A percentile compares a stretch with the other conserved stretches of the same genome.
These are phyloP conservation scores for Cebus imitator DNA, from an alignment of 2,113 vertebrate species.

Conservation along the genomic window DNA sequence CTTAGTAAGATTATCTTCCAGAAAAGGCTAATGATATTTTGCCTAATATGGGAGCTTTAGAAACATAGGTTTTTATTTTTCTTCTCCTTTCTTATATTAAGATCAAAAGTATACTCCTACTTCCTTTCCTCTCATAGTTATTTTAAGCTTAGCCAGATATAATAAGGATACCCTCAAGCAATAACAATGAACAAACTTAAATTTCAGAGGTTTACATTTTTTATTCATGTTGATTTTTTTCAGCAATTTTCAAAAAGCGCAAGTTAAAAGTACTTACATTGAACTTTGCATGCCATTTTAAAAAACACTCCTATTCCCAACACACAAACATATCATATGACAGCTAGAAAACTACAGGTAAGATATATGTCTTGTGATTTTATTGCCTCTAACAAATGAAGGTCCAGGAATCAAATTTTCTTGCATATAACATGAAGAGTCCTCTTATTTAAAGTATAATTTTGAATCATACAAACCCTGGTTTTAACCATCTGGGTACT, in stretches of 20 bases:
- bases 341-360: not conserved
- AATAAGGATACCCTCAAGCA: constrained; percentile 69
- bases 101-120: constrained; percentile 67
- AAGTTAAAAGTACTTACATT: constrained; percentile 49
- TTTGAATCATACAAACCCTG: constrained; percentile 48
- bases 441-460: constrained; percentile 28
- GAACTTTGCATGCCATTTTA: constrained; percentile 56
- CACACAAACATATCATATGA: not conserved
- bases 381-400: constrained; percentile 22
- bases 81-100: constrained; percentile 31
- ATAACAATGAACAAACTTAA: constrained; percentile 74
- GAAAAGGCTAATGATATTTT: constrained; percentile 60
- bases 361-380: not conserved
- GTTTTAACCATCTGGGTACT: constrained; percentile 53
- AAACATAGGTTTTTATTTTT: constrained; percentile 12
- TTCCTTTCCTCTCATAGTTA: constrained; percentile 65
- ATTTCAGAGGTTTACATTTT: constrained; percentile 74
- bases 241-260: constrained; percentile 60
- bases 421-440: not conserved
- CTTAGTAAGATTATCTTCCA: constrained; percentile 61
- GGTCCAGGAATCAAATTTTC: not conserved
- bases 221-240: constrained; percentile 58
- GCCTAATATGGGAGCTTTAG: constrained; percentile 47
- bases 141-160: constrained; percentile 74
- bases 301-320: not conserved